Evolutionary conservation across 2,113 vertebrate species (phyloP), one percentile per base, ranked within the genome.

Genomic region (Bagarius yarrelli): DNA sequence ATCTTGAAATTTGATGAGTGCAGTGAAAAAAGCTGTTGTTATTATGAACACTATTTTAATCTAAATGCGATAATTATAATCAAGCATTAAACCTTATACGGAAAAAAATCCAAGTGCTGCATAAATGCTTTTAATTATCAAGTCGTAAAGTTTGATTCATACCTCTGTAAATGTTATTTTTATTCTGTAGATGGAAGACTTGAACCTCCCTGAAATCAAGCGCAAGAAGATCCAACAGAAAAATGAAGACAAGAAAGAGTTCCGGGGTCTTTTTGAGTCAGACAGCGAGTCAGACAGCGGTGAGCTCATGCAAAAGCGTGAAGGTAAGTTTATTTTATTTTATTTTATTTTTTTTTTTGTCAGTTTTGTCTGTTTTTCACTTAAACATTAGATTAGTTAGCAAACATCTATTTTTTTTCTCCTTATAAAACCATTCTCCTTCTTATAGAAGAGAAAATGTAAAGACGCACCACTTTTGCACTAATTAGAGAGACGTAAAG

Each of bases 181-280:
- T 40, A 78, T 25, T 50, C 2, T 32, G n/a, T 76, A 98, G 96
- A 93, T 98, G 66, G 96, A 98, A 87, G 97, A 98, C 57, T 71
- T 98, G 90, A 93, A 99, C 85, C 92, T 99, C 76, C 97, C 97
- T 3, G 95, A 96, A 87, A 95, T 98, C 76, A 98, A 96, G 77
- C 94, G 96, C 8, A 96, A 75, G 89, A 96, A 91, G 88, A 79
- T 90, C 4, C 89, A 91, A 0, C 93, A 95, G 57, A 93, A 85
- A 23, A 97, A 96, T 86, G 93, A 95, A 67, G 96, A 98, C 83
- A 95, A 95, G 87, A 94, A 91, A 83, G 95, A 96, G 78, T 97
- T 98, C 85, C 96, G 95, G 89, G 95, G 94, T 9, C 95, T 98
- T 34, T 99, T 98, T 9, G 91, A 97, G 27, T 91, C 95, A 69